phyloP scores from a whole-genome alignment of 2,888 invertebrate genomes.

The Empis livida region DNA sequence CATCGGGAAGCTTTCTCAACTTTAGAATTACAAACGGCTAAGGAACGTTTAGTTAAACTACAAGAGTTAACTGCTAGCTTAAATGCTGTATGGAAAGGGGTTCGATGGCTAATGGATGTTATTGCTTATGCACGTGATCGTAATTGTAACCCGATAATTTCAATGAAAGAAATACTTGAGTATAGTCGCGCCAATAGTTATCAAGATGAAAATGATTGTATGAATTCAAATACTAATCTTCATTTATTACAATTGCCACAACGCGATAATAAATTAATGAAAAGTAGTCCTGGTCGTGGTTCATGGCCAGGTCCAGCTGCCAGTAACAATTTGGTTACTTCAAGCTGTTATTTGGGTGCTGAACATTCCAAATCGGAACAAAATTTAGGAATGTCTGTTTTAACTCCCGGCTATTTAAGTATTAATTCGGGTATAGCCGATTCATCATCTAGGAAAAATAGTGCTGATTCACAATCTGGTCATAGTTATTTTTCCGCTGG shows the following conservation, averaged over 20 bases:
- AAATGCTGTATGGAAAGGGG: constrained; percentile 84
- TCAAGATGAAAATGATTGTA: constrained; percentile 4
- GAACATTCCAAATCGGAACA: constrained; percentile 80
- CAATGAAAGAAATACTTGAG: constrained; percentile 31
- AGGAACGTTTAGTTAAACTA: constrained; percentile 67
- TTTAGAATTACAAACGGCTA: constrained; percentile 72
- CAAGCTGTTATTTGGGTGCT: constrained; percentile 40
- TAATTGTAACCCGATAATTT: constrained; percentile 32
- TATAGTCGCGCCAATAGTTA: constrained; percentile 16
- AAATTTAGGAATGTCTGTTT: constrained; percentile 32
- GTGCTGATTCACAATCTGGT: constrained; percentile 47
- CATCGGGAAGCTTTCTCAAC: constrained; percentile 92
- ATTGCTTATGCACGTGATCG: constrained; percentile 87
- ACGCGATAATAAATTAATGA: constrained; percentile 59
- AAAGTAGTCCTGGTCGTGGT: constrained; percentile 64
- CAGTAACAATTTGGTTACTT: constrained; percentile 38
- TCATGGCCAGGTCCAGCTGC: constrained; percentile 70
- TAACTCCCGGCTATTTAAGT: constrained; percentile 36
- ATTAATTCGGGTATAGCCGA: constrained; percentile 30
- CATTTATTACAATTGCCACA: constrained; percentile 38
- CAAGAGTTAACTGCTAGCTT: constrained; percentile 75
- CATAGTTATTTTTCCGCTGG: constrained; percentile 35
- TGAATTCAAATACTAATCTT: constrained; percentile 14
- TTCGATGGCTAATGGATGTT: constrained; percentile 93
- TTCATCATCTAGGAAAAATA: constrained; percentile 41